A percentile compares a stretch with the other conserved stretches of the same genome.
Evolutionary conservation across 2,113 vertebrate species (phyloP).

Genomic region (Taxidea taxus): DNA sequence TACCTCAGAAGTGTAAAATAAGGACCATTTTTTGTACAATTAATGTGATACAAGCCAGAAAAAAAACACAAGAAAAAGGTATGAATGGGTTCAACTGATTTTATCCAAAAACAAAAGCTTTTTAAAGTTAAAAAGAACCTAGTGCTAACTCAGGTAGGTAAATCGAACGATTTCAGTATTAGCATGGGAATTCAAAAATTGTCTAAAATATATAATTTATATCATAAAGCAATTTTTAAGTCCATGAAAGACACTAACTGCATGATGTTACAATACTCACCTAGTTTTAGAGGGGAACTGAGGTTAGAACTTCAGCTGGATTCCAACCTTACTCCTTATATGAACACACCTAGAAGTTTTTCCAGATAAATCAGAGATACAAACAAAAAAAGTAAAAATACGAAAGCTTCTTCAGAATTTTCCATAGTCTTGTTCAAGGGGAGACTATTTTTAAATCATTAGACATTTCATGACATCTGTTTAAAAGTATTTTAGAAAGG

Average conservation of each 20-base stretch:
- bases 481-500: neutral
- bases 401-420: neutral
- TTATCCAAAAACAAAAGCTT: neutral
- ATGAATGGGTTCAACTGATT: neutral
- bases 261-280: neutral
- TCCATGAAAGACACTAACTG: neutral
- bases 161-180: neutral
- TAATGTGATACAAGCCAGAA: neutral
- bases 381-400: neutral
- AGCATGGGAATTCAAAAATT: neutral
- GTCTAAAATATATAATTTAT: neutral
- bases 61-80: neutral
- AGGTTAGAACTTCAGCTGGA: neutral
- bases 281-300: neutral
- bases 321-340: neutral
- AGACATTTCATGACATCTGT: neutral
- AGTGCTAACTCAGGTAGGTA: neutral
- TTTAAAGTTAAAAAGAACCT: neutral
- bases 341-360: neutral
- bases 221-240: neutral
- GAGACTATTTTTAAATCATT: neutral
- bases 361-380: constrained; percentile 14
- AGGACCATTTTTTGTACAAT: neutral
- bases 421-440: neutral
- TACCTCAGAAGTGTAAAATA: neutral